phyloP scores from a whole-genome alignment of 2,113 vertebrate genomes.

The Muscicapa adusta region DNA sequence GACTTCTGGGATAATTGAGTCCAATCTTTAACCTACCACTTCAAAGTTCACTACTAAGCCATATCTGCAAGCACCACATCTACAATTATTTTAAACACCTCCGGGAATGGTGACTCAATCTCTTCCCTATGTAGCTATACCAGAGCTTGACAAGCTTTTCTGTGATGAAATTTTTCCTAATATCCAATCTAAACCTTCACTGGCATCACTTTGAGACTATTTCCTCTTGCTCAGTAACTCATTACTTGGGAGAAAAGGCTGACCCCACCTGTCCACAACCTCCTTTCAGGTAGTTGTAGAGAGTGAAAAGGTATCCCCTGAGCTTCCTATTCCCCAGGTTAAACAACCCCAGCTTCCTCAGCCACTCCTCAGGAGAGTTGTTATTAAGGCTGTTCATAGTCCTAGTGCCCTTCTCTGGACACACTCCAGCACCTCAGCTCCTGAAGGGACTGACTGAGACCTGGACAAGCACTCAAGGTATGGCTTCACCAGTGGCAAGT shows the following conservation, averaged over 20 bases:
- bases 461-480: rapidly evolving
- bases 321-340: not conserved
- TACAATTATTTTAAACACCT: not conserved
- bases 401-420: not conserved
- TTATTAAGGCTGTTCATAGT: not conserved
- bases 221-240: not conserved
- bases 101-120: not conserved
- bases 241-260: not conserved
- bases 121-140: not conserved
- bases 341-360: not conserved
- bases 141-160: not conserved
- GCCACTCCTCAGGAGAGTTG: no score
- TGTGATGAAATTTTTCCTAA: not conserved
- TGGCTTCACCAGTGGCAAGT: not conserved
- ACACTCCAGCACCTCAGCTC: not conserved
- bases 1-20: not conserved
- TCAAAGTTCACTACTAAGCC: not conserved
- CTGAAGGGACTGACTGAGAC: not conserved
- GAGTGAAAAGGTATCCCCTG: not conserved
- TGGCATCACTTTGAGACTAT: not conserved
- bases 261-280: no score
- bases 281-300: not conserved
- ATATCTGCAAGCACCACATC: not conserved
- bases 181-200: not conserved
- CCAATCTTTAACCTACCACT: not conserved